phyloP scores from a whole-genome alignment of 2,888 invertebrate species.

The Apotomis capreana region DNA sequence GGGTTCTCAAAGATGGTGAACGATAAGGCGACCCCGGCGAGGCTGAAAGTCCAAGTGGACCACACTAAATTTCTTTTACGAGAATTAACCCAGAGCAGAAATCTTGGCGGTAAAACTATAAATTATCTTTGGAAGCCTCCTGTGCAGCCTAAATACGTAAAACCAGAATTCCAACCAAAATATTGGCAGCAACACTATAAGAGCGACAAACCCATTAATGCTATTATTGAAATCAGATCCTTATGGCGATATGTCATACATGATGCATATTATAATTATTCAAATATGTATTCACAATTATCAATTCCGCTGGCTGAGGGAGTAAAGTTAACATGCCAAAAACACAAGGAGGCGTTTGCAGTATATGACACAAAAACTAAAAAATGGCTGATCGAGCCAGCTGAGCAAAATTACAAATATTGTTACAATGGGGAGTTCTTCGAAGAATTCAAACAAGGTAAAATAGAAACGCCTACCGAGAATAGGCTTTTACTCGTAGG shows the following conservation, averaged over 20 bases:
- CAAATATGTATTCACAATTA: slow-evolving; percentile 20
- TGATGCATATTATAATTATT: slow-evolving; percentile 14
- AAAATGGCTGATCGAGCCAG: slow-evolving; percentile 19
- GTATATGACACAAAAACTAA: slow-evolving; percentile 14
- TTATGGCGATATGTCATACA: slow-evolving; percentile 31
- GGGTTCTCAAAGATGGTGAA: neutral
- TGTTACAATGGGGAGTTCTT: slow-evolving; percentile 29
- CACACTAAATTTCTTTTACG: neutral
- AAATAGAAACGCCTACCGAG: neutral
- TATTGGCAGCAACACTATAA: neutral
- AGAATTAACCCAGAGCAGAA: neutral
- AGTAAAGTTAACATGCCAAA: neutral
- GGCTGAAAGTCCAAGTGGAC: neutral
- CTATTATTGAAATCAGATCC: slow-evolving; percentile 26
- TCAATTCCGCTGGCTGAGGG: neutral
- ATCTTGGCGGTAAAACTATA: neutral
- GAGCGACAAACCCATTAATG: slow-evolving; percentile 10
- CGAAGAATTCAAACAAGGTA: slow-evolving; percentile 20
- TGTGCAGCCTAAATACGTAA: neutral
- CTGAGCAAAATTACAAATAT: slow-evolving; percentile 16
- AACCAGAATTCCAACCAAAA: neutral
- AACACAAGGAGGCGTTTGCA: slow-evolving; percentile 28
- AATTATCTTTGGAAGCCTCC: neutral
- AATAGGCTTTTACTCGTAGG: slow-evolving; percentile 30
- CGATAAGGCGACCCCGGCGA: neutral